Evolutionary conservation across 2,888 invertebrate genomes (phyloP), one percentile per base, ranked within the genome.

Genomic region (Microdon myrmicae): DNA sequence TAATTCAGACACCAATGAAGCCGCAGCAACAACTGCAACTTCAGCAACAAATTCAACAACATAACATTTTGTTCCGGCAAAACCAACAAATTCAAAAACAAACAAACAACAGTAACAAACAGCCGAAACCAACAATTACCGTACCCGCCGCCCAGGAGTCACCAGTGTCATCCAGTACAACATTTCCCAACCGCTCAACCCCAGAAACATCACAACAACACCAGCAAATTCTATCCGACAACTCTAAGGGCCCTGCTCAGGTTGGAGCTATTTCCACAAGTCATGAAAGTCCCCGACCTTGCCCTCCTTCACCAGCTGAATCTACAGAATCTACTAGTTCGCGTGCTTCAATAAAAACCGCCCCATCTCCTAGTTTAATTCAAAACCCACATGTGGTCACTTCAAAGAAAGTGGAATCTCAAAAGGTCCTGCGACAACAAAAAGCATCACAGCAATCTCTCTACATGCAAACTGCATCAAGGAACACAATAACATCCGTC

Each of bases 211-310:
- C 47, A 9, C 61, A 64, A n/a, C 14, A 49, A 3, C 70, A 69
- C 9, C 64, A 68, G 8, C 67, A 67, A 10, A 59, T 68, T 4
- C 53, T 70, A 1, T 69, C 69, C 12, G 68, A 48, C 14, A 28
- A 51, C 70, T 83, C 84, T 17, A 83, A 89, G 70, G 84, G 85
- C 1, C 92, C 92, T 0, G 90, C 91, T 56, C 92, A 92, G 75
- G 92, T 90, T 3, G 92, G 91, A 0, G 88, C 91, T 1, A 89
- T 92, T 6, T 92, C 91, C 69, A 92, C 92, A 0, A 92, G 91
- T 74, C 88, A 90, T 71, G 89, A 90, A 25, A 88, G 90, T 34
- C 87, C 89, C 0, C 87, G 87, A 60, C 81, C 85, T 1, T 85
- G 85, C 64, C 84, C 86, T 1, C 69, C 74, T 10, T 86, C 86